Evolutionary conservation across 2,113 vertebrate genomes (phyloP).

Genomic region (Raja brachyura): DNA sequence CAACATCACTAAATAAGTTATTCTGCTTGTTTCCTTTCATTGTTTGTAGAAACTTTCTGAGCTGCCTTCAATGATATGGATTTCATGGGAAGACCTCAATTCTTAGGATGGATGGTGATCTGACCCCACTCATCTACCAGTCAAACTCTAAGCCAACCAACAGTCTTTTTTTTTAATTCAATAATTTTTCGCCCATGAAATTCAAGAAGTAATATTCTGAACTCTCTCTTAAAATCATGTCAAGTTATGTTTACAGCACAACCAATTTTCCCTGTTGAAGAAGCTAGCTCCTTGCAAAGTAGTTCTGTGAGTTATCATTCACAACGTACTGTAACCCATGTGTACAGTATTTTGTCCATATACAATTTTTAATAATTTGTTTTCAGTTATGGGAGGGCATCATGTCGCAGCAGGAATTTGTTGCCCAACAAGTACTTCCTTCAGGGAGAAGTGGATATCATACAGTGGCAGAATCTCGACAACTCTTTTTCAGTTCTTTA

Average conservation of each 20-base stretch:
- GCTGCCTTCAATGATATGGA: neutral
- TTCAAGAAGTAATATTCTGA: neutral
- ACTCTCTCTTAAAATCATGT: neutral
- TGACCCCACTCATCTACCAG: no score
- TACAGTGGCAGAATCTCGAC: neutral
- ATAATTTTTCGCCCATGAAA: neutral
- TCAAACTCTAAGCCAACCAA: no score
- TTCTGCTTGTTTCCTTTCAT: neutral
- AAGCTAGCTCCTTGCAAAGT: neutral
- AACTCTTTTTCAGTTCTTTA: neutral
- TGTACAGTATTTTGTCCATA: neutral
- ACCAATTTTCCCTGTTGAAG: neutral
- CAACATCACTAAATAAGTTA: neutral
- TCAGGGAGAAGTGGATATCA: neutral
- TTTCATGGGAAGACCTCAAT: neutral
- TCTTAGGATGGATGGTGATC: no score
- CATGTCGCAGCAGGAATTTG: neutral
- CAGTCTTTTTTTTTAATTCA: no score
- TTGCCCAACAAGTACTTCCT: neutral
- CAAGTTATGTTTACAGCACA: neutral
- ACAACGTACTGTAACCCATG: neutral
- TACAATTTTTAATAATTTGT: neutral
- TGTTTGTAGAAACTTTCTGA: no score
- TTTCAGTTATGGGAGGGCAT: neutral
- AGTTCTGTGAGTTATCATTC: neutral